phyloP scores from a whole-genome alignment of 2,797 vertebrate genomes.

The Eleutherodactylus coqui region DNA sequence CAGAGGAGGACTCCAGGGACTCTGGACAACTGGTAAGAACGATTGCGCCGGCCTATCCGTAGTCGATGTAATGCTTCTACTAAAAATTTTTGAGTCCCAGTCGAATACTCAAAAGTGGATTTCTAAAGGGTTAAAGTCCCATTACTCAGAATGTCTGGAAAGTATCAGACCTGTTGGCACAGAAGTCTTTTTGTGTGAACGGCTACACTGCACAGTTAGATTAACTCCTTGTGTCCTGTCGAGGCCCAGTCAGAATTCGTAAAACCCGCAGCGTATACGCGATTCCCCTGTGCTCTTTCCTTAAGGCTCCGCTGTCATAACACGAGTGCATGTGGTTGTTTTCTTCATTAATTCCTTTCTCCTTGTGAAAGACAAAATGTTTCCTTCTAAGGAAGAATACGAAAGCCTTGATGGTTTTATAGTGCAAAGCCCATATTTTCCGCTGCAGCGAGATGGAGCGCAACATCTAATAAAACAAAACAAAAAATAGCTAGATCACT shows the following conservation, averaged over 20 bases:
- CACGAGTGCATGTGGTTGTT: neutral
- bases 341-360: neutral
- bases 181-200: slow-evolving; percentile 17
- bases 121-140: slow-evolving; percentile 41
- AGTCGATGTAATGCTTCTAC: neutral
- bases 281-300: neutral
- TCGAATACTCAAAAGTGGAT: no score
- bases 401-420: neutral
- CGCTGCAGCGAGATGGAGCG: neutral
- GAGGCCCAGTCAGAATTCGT: neutral
- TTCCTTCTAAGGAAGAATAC: slow-evolving; percentile 35
- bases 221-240: slow-evolving; percentile 11
- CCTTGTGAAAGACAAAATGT: neutral
- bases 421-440: neutral
- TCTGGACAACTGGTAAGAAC: slow-evolving; percentile 50
- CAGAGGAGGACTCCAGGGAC: slow-evolving; percentile 27
- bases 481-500: neutral
- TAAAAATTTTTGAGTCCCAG: no score
- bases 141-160: slow-evolving; percentile 35
- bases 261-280: neutral
- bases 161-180: slow-evolving; percentile 39
- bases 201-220: slow-evolving; percentile 14
- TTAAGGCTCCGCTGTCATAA: neutral
- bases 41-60: neutral
- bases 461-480: neutral